These are phyloP conservation scores for Streblospio benedicti DNA, from an alignment of 1,140 invertebrate species.

Conservation along the genomic window DNA sequence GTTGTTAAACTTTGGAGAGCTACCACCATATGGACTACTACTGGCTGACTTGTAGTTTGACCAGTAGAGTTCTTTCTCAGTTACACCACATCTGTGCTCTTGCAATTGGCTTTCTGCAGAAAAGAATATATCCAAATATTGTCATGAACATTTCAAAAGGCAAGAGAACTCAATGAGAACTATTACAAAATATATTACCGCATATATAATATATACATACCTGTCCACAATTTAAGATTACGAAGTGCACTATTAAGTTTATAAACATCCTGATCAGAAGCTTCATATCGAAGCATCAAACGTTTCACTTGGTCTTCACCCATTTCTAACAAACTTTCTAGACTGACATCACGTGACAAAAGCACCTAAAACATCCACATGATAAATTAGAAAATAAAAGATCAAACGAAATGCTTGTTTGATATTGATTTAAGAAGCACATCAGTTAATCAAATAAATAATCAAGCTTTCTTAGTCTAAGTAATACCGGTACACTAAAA, in stretches of 20 bases:
- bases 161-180: too few species aligned
- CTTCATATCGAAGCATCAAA: constrained; percentile 58
- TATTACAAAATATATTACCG: too few species aligned
- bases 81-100: neutral
- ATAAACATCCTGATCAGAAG: constrained; percentile 67
- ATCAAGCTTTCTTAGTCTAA: too few species aligned
- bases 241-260: constrained; percentile 70
- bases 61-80: constrained; percentile 68
- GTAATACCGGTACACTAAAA: too few species aligned
- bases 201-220: constrained; percentile 46
- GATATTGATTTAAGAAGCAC: too few species aligned
- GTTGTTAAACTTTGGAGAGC: constrained; percentile 32
- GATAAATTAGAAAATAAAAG: too few species aligned
- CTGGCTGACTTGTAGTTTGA: constrained; percentile 42
- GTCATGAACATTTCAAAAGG: too few species aligned
- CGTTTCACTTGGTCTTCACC: constrained; percentile 70
- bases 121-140: too few species aligned
- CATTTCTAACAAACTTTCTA: constrained; percentile 73
- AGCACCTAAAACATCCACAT: constrained; percentile 34
- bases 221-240: constrained; percentile 74
- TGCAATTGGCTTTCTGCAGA: neutral
- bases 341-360: constrained; percentile 27
- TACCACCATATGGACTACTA: constrained; percentile 24
- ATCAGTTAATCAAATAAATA: too few species aligned
- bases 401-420: constrained; percentile 5